Percentiles rank a stretch among this genome's conserved stretches.
These are phyloP conservation scores for Kradibia gibbosae DNA, from an alignment of 1,140 invertebrate species.

Conservation along the genomic window DNA sequence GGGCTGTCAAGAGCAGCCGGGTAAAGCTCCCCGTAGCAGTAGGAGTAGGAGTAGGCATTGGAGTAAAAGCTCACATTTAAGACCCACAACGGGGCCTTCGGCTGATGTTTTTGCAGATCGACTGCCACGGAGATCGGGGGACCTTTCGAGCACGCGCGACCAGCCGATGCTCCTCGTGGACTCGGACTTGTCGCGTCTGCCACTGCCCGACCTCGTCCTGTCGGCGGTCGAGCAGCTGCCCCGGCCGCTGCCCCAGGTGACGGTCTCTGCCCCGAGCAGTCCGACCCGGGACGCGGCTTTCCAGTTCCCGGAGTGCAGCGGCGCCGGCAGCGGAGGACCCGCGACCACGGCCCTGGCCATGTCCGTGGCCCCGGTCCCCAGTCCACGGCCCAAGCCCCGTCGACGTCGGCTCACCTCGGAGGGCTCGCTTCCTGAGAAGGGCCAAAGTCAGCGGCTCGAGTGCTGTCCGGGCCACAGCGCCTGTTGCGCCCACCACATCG, in stretches of 20 bases:
- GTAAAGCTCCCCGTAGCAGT: too few relatives aligned
- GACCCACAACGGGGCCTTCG: neutral
- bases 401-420: constrained; percentile 68
- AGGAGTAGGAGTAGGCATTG: constrained; percentile 4
- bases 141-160: constrained; percentile 57
- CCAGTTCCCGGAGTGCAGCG: constrained; percentile 70
- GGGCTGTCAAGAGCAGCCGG: too few relatives aligned
- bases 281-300: constrained; percentile 70
- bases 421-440: constrained; percentile 54
- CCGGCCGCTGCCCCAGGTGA: constrained; percentile 65
- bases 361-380: constrained; percentile 61
- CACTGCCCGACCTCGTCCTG: constrained; percentile 67
- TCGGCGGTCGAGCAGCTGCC: constrained; percentile 69
- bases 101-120: constrained; percentile 63
- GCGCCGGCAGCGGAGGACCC: neutral
- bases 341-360: neutral
- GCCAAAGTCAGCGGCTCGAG: constrained; percentile 50
- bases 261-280: constrained; percentile 69
- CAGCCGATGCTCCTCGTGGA: constrained; percentile 66
- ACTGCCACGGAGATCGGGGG: constrained; percentile 61
- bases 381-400: constrained; percentile 68
- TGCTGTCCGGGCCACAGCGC: constrained; percentile 34
- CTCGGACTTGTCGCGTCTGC: constrained; percentile 65
- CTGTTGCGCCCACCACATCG: constrained; percentile 57
- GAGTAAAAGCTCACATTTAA: too few relatives aligned